Evolutionary conservation across 2,888 invertebrate species (phyloP).

Genomic region (Cyclophora albipunctata): DNA sequence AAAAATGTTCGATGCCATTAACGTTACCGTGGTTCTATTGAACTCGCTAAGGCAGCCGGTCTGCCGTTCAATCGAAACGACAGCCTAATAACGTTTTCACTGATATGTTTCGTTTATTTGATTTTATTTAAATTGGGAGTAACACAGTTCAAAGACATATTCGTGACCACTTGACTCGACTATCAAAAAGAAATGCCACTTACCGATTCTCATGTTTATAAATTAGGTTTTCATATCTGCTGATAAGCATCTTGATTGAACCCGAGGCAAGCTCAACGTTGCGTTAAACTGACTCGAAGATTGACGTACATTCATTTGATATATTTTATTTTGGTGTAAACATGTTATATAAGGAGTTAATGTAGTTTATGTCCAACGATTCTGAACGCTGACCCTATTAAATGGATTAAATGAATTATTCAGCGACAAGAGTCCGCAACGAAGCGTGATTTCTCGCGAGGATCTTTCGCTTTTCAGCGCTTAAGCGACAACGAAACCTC

Average conservation of each 20-base stretch:
- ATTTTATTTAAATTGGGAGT: too few species aligned
- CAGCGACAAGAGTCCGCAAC: conserved; percentile 44
- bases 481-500: conserved; percentile 12
- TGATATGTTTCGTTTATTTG: too few species aligned
- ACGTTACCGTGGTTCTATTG: too few species aligned
- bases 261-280: background rate
- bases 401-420: conserved; percentile 70
- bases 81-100: too few species aligned
- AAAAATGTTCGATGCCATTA: too few species aligned
- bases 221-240: background rate
- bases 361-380: conserved; percentile 30
- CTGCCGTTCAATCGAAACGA: too few species aligned
- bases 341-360: conserved; percentile 16
- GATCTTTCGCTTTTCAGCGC: conserved; percentile 13
- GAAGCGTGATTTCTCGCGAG: conserved; percentile 33
- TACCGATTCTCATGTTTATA: background rate
- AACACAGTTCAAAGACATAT: too few species aligned
- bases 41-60: too few species aligned
- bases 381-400: conserved; percentile 40
- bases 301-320: conserved; percentile 6
- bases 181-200: too few species aligned
- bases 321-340: conserved; percentile 16
- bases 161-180: too few species aligned
- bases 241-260: too few species aligned
- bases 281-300: conserved; percentile 1